Evolutionary conservation across 2,888 invertebrate genomes (phyloP).

Genomic region (Sesia apiformis): DNA sequence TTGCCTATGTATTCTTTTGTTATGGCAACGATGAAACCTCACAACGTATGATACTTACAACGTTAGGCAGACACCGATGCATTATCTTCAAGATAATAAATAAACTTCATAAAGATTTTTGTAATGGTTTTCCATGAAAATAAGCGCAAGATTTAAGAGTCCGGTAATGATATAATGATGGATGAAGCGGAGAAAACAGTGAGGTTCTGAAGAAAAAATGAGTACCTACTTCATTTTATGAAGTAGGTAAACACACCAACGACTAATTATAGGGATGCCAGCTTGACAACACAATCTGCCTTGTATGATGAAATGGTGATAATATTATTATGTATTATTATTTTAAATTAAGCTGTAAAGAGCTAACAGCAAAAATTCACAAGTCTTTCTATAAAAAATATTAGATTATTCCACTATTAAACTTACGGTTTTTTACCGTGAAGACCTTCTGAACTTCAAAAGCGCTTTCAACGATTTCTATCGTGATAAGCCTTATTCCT

Average conservation of each 20-base stretch:
- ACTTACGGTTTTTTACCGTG: background rate
- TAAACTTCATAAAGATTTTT: conserved; percentile 9
- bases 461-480: conserved; percentile 22
- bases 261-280: conserved; percentile 24
- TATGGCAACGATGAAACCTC: too few relatives aligned
- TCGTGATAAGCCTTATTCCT: conserved; percentile 31
- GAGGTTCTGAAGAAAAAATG: too few relatives aligned
- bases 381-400: too few relatives aligned
- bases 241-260: conserved; percentile 1
- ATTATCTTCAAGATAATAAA: too few relatives aligned
- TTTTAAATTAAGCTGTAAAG: too few relatives aligned
- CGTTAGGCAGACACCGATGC: too few relatives aligned
- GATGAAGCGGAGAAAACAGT: conserved; percentile 20
- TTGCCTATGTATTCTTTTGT: too few relatives aligned
- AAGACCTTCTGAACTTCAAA: conserved; percentile 25
- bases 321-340: background rate
- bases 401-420: too few relatives aligned
- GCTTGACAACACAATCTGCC: conserved; percentile 29
- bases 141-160: conserved; percentile 5
- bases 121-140: conserved; percentile 30
- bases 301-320: background rate
- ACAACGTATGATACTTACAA: too few relatives aligned
- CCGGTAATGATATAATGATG: conserved; percentile 29
- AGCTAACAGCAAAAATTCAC: too few relatives aligned
- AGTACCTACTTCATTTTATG: too few relatives aligned